phyloP scores from a whole-genome alignment of 2,797 vertebrate species.

The Manis javanica region DNA sequence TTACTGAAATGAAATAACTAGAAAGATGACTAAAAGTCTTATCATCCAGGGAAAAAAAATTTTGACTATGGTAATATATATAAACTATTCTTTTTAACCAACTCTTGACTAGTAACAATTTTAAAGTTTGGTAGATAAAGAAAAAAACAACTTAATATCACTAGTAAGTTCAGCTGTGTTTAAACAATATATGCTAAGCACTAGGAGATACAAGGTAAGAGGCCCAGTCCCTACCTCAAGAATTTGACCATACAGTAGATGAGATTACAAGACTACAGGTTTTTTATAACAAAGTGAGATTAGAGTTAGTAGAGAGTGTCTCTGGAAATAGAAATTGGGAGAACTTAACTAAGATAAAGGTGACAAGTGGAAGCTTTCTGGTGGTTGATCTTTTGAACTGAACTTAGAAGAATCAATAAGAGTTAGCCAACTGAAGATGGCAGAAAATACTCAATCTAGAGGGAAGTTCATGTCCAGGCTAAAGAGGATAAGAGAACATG shows the following conservation, averaged over 20 bases:
- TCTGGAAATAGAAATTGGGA: neutral
- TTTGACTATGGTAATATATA: neutral
- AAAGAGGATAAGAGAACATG: neutral
- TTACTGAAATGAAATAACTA: constrained; percentile 56
- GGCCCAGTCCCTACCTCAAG: neutral
- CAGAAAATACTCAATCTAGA: neutral
- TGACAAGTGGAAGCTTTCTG: constrained; percentile 7
- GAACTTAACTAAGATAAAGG: neutral
- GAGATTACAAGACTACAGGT: neutral
- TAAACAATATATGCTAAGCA: neutral
- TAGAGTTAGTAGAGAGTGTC: neutral
- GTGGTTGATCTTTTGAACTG: neutral
- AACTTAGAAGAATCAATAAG: constrained; percentile 1
- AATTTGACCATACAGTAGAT: neutral
- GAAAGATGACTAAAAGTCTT: constrained; percentile 31
- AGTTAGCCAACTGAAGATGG: neutral
- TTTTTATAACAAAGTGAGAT: neutral
- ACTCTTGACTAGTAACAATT: constrained; percentile 3
- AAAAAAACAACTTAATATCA: neutral
- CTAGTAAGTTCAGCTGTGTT: neutral
- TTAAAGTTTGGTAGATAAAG: neutral
- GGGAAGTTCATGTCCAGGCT: neutral
- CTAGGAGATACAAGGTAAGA: neutral
- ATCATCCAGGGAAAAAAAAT: constrained; percentile 1
- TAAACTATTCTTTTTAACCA: constrained; percentile 17